Base-by-base conservation (phyloP, 1,140 invertebrate species). In the Aphelinus atriplicis region DNA sequence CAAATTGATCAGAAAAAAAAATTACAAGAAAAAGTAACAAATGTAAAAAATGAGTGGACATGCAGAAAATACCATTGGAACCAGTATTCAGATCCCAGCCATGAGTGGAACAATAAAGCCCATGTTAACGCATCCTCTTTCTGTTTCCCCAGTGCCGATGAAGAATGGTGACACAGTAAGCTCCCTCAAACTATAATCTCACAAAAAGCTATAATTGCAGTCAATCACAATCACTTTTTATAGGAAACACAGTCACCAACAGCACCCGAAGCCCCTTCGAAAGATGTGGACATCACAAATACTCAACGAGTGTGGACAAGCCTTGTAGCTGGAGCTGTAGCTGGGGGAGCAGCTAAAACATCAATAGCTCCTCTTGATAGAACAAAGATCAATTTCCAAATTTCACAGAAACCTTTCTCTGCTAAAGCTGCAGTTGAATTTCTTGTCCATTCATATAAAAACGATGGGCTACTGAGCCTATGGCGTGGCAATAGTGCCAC, bases 401-500 rank as follows among this genome's bases (percentile, higher is more conserved):
- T 92, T 78, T 92, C 93, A 90, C 91, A 96, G 79, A 90, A 90
- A 65, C 91, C 91, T 43, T 99, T 96, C 87, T 94, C 95, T 0
- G 92, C 94, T 71, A 90, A 88, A 75, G 93, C 93, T 46, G 97
- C 96, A 0, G 81, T 94, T 1, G 83, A 90, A 62, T 99, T 98
- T 88, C 82, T 99, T n/a, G 78, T 89, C 50, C 84, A 92, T 51
- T 92, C 92, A 43, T 92, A 93, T 73, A 88, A 88, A 78, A 90
- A 89, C 42, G 94, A 97, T 82, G 95, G 98, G 2, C 85, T 96
- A 43, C 77, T 93, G 5, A 94, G 94, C 73, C 87, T 99, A 75
- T 99, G 97, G 96, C 89, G 98, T 58, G 98, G 98, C 7, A 99
- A 99, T 90, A 97, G 96, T 77, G 98, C 98, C 1, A 99, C 97